A percentile compares a stretch with the other conserved stretches of the same genome.
Conservation (phyloP, 2,888 invertebrate species). For the Chaitophorus viminalis region DNA sequence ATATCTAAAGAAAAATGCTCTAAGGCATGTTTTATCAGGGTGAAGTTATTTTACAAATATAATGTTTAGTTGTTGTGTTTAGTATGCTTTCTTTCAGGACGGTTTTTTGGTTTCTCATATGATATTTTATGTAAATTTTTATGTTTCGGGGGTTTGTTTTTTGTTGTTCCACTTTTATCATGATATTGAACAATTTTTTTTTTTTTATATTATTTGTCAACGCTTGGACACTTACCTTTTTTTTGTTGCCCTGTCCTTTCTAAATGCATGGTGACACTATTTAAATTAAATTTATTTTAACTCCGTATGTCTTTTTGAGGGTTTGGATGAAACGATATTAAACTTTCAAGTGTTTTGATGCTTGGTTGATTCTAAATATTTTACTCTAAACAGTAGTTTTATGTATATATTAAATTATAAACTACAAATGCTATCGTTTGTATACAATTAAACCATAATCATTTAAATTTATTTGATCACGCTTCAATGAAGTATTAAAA, state of each 20-base stretch:
- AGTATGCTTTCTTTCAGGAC: neutral
- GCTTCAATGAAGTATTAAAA: neutral
- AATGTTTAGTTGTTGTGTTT: slow-evolving; percentile 22
- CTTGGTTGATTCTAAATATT: neutral
- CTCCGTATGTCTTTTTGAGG: slow-evolving; percentile 22
- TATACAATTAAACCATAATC: neutral
- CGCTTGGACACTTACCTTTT: slow-evolving; percentile 12
- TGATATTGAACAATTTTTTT: slow-evolving; percentile 5
- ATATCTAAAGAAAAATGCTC: neutral
- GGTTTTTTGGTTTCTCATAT: neutral
- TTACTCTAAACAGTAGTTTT: neutral
- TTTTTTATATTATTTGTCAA: neutral
- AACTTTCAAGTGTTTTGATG: slow-evolving; percentile 35
- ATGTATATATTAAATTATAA: slow-evolving; percentile 16
- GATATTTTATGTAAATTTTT: slow-evolving; percentile 1
- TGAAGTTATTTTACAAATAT: neutral
- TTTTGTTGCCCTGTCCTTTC: neutral
- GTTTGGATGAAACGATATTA: slow-evolving; percentile 35
- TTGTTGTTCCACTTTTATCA: neutral
- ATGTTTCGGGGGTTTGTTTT: neutral
- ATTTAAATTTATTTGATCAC: neutral
- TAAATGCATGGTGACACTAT: slow-evolving; percentile 20
- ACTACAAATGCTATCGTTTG: neutral
- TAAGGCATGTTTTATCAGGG: neutral
- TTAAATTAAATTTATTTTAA: slow-evolving; percentile 51